Conservation (phyloP, 2,888 invertebrate species). For the Melipona beecheii region DNA sequence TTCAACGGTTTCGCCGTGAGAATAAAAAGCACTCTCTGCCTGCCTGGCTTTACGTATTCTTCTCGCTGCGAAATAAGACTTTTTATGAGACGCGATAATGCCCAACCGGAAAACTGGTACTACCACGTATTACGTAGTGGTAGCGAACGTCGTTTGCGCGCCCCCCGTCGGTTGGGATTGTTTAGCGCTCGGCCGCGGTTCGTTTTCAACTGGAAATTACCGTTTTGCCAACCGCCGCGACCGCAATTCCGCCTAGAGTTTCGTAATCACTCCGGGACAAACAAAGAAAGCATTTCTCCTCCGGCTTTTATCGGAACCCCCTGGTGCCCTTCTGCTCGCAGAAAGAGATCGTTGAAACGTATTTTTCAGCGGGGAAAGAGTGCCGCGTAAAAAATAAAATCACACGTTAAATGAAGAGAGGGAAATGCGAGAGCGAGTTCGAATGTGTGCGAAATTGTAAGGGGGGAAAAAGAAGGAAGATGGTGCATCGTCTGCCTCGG, state of each 20-base stretch:
- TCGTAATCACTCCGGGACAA: conserved; percentile 22
- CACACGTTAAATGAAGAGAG: neutral
- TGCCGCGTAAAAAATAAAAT: neutral
- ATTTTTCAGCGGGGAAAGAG: neutral
- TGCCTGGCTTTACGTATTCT: conserved; percentile 43
- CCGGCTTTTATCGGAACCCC: neutral
- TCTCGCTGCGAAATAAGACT: conserved; percentile 38
- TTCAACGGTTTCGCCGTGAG: conserved; percentile 20
- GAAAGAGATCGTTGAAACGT: neutral
- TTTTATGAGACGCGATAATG: conserved; percentile 51
- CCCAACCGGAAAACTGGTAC: conserved; percentile 13
- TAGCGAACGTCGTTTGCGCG: conserved; percentile 7
- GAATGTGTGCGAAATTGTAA: neutral
- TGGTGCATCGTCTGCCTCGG: neutral
- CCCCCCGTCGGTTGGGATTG: conserved; percentile 8
- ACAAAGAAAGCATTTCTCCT: neutral
- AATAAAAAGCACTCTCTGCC: conserved; percentile 35
- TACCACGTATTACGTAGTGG: conserved; percentile 2
- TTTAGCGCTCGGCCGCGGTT: conserved; percentile 32
- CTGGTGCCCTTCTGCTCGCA: neutral
- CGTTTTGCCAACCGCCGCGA: neutral
- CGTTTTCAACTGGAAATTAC: conserved; percentile 15
- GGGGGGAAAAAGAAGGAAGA: neutral
- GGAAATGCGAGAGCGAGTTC: neutral
- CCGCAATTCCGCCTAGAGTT: conserved; percentile 6